phyloP scores from a whole-genome alignment of 2,113 vertebrate species.

The Oxygymnocypris stewartii region DNA sequence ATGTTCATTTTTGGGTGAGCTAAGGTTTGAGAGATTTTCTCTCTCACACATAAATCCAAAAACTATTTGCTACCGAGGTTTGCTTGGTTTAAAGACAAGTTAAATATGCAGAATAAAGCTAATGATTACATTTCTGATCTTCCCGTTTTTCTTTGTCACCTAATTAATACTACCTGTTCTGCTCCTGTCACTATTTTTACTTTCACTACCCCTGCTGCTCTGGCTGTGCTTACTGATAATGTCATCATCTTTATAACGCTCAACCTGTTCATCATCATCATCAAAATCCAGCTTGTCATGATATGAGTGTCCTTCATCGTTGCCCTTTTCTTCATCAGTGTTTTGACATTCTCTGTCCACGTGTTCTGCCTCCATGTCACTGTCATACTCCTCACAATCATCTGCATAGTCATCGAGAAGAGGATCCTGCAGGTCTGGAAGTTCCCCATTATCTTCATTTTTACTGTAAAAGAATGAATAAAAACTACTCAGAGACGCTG shows the following conservation, averaged over 20 bases:
- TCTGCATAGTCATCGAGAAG: conserved; percentile 58
- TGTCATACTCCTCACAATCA: conserved; percentile 58
- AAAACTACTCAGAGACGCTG: background rate
- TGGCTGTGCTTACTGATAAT: conserved; percentile 1
- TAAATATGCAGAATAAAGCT: background rate
- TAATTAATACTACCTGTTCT: conserved; percentile 10
- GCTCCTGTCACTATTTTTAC: conserved; percentile 38
- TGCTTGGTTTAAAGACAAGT: background rate
- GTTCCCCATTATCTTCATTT: conserved; percentile 33
- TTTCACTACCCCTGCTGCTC: conserved; percentile 15
- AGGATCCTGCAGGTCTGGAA: background rate
- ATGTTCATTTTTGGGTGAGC: background rate
- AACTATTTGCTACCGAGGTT: background rate
- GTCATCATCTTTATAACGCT: conserved; percentile 50
- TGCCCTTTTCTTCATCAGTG: conserved; percentile 26
- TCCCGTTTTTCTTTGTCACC: conserved; percentile 15
- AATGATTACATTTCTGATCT: background rate
- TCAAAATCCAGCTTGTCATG: conserved; percentile 52
- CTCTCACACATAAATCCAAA: background rate
- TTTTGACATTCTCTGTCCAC: conserved; percentile 10
- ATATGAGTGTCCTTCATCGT: conserved; percentile 42
- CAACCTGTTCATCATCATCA: background rate
- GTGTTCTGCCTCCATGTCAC: conserved; percentile 50
- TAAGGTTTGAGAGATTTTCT: background rate
- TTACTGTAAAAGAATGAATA: conserved; percentile 44